These are phyloP conservation scores for Hypotaenidia okinawae DNA, from an alignment of 2,797 vertebrate genomes.

Conservation along the genomic window DNA sequence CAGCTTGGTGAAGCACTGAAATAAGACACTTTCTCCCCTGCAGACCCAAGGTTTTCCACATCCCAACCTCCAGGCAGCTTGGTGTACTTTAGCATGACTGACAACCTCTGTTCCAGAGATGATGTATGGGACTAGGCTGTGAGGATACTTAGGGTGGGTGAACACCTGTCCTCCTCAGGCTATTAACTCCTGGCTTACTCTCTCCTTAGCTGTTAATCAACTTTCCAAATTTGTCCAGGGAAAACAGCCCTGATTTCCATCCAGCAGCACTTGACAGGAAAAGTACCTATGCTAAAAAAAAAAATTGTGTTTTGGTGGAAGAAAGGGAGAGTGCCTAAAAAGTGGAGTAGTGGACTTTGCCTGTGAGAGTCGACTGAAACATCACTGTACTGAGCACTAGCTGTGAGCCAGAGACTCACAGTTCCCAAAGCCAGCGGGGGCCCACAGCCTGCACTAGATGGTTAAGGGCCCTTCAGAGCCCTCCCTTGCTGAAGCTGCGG, in stretches of 20 bases:
- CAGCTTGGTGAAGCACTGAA: neutral
- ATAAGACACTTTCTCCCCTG: neutral
- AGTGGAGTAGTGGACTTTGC: neutral
- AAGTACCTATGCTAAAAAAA: neutral
- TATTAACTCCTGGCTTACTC: neutral
- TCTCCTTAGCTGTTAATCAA: neutral
- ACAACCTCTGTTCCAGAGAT: neutral
- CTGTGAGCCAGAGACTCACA: neutral
- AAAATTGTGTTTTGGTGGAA: neutral
- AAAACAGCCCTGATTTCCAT: neutral
- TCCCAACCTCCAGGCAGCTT: neutral
- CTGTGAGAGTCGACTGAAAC: neutral
- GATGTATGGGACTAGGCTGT: neutral
- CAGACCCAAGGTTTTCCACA: neutral
- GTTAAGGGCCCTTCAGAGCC: neutral
- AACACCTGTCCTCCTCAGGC: neutral
- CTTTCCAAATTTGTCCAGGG: neutral
- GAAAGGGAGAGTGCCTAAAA: neutral
- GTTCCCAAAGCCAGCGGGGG: neutral
- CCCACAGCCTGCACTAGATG: rapidly evolving
- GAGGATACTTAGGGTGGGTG: neutral
- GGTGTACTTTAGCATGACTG: neutral
- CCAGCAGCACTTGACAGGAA: neutral
- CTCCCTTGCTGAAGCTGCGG: neutral
- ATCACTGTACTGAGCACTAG: neutral